Percentiles rank a stretch among this genome's conserved stretches.
Evolutionary conservation across 2,113 vertebrate genomes (phyloP).

Genomic region (Zingel zingel): DNA sequence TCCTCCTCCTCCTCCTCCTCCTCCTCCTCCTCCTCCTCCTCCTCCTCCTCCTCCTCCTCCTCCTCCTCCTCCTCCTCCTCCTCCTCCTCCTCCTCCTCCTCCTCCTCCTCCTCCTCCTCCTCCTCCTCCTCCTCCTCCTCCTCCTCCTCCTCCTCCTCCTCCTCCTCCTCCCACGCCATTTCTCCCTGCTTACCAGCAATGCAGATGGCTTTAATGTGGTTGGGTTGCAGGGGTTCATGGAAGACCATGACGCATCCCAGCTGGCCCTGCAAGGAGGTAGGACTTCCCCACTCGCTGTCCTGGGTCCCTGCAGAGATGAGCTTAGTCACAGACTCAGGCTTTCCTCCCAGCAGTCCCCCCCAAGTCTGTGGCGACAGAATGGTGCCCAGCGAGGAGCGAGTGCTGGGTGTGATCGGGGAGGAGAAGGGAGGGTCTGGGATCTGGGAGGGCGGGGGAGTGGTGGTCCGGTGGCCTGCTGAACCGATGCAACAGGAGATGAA

Average conservation of each 20-base stretch:
- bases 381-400: constrained; percentile 91
- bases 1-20: too few species aligned
- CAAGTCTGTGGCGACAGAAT: constrained; percentile 90
- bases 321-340: constrained; percentile 92
- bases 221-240: constrained; percentile 90
- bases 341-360: constrained; percentile 87
- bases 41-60: too few species aligned
- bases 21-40: not conserved
- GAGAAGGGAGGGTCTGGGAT: constrained; percentile 96
- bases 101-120: too few species aligned
- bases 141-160: too few species aligned
- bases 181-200: constrained; percentile 86
- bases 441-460: constrained; percentile 96
- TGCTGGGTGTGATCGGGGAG: constrained; percentile 84
- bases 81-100: not conserved
- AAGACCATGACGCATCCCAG: constrained; percentile 94
- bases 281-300: constrained; percentile 98
- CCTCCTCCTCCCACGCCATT: not conserved
- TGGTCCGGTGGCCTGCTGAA: constrained; percentile 97
- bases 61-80: not conserved
- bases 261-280: constrained; percentile 96
- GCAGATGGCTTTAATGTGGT: constrained; percentile 92
- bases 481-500: constrained; percentile 97
- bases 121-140: too few species aligned
- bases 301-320: constrained; percentile 97